Base-by-base conservation (phyloP, 2,888 invertebrate species). In the Nasonia oneida region DNA sequence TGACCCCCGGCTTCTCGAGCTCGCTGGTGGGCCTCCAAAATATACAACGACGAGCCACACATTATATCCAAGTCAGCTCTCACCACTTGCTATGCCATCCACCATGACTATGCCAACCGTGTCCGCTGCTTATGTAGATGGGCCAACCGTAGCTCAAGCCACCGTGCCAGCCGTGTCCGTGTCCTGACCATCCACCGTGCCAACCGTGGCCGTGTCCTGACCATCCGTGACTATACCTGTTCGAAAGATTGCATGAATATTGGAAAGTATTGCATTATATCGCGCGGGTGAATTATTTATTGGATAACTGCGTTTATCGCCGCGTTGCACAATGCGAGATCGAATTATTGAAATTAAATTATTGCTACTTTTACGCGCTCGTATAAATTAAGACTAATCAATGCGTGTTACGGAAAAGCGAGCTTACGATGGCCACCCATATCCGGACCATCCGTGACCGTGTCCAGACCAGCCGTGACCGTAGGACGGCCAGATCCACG, bases 61-160 rank as follows among this genome's bases (percentile, higher is more conserved):
- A 47, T 23, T 23, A 23, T 42, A n/a, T 47, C 23, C 57, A 42
- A 37, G 14, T 47, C n/a, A 5, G 50, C 64, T 15, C 33, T 89
- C 86, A 89, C 89, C 89, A 89, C 71, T 89, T 89, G 89, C 86
- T 83, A 79, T 89, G 89, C 89, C 89, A 89, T 8, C 88, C 88
- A 29, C 88, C 87, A n/a, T 86, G 83, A 29, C 87, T 84, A 47
- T 87, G 84, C 87, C 87, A 86, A 61, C 85, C 74, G 61, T 80
- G 70, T 14, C 75, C 75, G n/a, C 33, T 61, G n/a, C 57, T 61
- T 10, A 61, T 33, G 47, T 15, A 64, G 3, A 79, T 53, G 10
- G 80, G 84, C 79, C 78, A 79, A 2, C 83, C 78, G 5, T 73
- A 15, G 42, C 29, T 42, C 76, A 81, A 76, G 12, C 86, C 85